These are phyloP conservation scores for Ophion slaviceki DNA, from an alignment of 2,888 invertebrate species.

Conservation along the genomic window DNA sequence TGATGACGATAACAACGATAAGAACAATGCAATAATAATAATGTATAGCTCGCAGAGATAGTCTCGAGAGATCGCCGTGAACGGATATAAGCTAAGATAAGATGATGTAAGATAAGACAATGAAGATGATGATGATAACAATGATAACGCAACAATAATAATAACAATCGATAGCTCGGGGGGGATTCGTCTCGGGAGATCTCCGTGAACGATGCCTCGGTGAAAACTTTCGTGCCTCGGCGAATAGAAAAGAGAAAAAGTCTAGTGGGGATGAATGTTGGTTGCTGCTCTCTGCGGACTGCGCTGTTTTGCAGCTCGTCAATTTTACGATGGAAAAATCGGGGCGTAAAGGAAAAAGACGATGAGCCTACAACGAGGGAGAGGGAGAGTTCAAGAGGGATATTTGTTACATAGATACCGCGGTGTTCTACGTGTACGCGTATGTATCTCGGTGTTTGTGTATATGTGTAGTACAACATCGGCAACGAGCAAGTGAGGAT, in stretches of 20 bases:
- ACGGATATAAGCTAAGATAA: too few species aligned
- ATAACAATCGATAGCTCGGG: slow-evolving; percentile 10
- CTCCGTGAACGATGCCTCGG: slow-evolving; percentile 42
- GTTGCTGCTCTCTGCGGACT: slow-evolving; percentile 20
- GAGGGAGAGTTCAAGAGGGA: slow-evolving; percentile 36
- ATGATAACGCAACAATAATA: not conserved
- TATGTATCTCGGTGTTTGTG: slow-evolving; percentile 9
- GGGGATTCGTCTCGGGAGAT: slow-evolving; percentile 40
- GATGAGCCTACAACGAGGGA: slow-evolving; percentile 58
- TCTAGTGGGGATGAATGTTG: slow-evolving; percentile 38
- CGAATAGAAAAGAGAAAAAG: slow-evolving; percentile 33
- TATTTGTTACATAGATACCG: slow-evolving; percentile 55
- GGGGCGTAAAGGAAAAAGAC: slow-evolving; percentile 63
- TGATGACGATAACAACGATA: too few species aligned
- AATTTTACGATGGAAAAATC: slow-evolving; percentile 66
- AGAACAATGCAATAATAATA: too few species aligned
- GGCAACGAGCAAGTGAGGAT: slow-evolving; percentile 59
- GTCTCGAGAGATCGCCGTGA: too few species aligned
- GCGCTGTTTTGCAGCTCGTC: slow-evolving; percentile 59
- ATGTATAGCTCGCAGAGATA: too few species aligned
- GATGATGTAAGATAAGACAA: too few species aligned
- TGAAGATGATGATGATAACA: not conserved
- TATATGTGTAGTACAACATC: slow-evolving; percentile 58
- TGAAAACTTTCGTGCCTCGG: slow-evolving; percentile 45
- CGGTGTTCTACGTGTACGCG: slow-evolving; percentile 2